These are phyloP conservation scores for Pseudomyrmex cubaensis DNA, from an alignment of 1,140 invertebrate species.

Conservation along the genomic window DNA sequence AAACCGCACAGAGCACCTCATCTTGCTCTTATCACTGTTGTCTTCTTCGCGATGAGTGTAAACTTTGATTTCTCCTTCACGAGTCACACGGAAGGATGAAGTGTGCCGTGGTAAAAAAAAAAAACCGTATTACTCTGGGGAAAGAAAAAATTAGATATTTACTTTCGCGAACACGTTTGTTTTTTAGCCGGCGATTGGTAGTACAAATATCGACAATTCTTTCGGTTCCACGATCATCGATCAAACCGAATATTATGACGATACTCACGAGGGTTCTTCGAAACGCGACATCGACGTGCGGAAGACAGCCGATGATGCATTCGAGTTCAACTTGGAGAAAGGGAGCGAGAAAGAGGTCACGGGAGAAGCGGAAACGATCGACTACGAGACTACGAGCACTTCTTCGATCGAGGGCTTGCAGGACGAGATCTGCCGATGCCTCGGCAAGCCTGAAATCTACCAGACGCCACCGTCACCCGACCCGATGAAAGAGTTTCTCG, in stretches of 20 bases:
- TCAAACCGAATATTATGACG: not conserved
- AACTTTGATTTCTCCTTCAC: slow-evolving; percentile 7
- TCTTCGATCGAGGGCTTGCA: slow-evolving; percentile 49
- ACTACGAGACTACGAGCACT: slow-evolving; percentile 27
- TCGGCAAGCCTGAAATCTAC: slow-evolving; percentile 32
- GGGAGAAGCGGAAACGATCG: not conserved
- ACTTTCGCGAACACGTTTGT: not conserved
- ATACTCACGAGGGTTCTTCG: not conserved
- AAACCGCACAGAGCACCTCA: not conserved
- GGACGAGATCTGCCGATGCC: slow-evolving; percentile 38
- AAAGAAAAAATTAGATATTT: too few relatives aligned
- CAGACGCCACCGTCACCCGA: slow-evolving; percentile 49
- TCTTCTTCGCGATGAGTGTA: not conserved
- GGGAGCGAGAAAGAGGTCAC: slow-evolving; percentile 12
- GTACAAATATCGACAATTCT: not conserved
- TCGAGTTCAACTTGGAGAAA: slow-evolving; percentile 30
- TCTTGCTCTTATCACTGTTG: not conserved
- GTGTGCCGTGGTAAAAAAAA: not conserved
- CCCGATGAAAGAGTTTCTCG: slow-evolving; percentile 72
- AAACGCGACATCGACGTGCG: not conserved
- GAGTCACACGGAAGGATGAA: too few relatives aligned
- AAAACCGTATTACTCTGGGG: not conserved
- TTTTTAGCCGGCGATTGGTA: not conserved
- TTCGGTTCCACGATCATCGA: slow-evolving; percentile 7
- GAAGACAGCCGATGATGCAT: slow-evolving; percentile 15